These are phyloP conservation scores for Dipus sagitta DNA, from an alignment of 2,797 vertebrate genomes.

Conservation along the genomic window DNA sequence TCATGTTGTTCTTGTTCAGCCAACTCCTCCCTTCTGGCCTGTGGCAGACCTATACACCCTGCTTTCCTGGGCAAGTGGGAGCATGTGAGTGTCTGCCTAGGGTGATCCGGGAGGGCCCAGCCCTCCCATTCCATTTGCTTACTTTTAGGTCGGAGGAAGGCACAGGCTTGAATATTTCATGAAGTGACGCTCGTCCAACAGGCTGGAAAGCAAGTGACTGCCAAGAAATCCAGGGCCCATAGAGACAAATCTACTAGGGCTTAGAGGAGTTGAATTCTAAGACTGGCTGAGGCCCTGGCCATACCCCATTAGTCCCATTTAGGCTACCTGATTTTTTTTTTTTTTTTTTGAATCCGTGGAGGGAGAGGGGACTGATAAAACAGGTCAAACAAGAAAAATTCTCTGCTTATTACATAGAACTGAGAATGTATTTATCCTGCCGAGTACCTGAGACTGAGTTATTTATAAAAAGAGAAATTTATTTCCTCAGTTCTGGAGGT, in stretches of 20 bases:
- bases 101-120: neutral
- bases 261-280: constrained; percentile 34
- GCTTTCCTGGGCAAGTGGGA: constrained; percentile 30
- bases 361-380: neutral
- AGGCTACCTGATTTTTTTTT: constrained; percentile 23
- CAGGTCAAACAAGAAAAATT: neutral
- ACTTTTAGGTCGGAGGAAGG: constrained; percentile 51
- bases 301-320: neutral
- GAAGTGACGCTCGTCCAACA: constrained; percentile 30
- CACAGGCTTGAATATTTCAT: constrained; percentile 44
- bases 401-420: constrained; percentile 7
- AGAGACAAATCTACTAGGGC: neutral
- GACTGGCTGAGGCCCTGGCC: neutral
- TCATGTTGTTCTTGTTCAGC: neutral
- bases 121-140: neutral
- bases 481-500: neutral
- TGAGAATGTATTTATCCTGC: neutral
- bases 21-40: constrained; percentile 63
- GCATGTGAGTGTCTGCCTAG: neutral
- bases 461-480: neutral
- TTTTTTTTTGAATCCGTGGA: constrained; percentile 24
- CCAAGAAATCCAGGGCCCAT: neutral
- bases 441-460: neutral
- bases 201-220: constrained; percentile 27
- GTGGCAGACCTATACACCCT: constrained; percentile 24